Conservation (phyloP, 2,888 invertebrate species). For the Stictocephala bisonia region DNA sequence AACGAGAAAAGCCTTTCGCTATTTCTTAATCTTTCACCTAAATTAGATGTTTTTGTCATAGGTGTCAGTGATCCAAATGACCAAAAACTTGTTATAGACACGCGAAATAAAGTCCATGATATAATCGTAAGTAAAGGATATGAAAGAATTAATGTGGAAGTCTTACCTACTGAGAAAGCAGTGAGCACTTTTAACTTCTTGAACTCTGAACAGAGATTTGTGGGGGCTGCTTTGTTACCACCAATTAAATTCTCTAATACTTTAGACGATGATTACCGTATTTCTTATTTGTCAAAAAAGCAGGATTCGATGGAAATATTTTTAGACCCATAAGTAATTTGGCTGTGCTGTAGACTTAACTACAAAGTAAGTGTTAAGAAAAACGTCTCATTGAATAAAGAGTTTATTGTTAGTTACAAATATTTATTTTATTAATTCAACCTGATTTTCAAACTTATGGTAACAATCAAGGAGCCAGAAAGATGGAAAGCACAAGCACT, state of each 20-base stretch:
- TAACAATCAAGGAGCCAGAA: too few species aligned
- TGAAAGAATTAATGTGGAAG: conserved; percentile 78
- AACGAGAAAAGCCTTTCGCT: conserved; percentile 80
- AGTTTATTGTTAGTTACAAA: too few species aligned
- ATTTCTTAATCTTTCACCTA: conserved; percentile 85
- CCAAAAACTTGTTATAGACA: background rate
- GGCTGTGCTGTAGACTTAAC: too few species aligned
- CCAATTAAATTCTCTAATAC: conserved; percentile 68
- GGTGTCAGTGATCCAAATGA: conserved; percentile 24
- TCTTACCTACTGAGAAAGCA: conserved; percentile 85
- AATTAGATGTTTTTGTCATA: conserved; percentile 78
- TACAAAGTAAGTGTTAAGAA: too few species aligned
- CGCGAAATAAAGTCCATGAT: background rate
- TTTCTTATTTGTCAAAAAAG: background rate
- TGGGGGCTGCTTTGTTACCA: conserved; percentile 78
- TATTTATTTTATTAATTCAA: too few species aligned
- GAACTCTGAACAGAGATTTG: conserved; percentile 79
- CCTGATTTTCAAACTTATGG: too few species aligned
- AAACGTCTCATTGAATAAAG: too few species aligned
- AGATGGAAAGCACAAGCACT: too few species aligned
- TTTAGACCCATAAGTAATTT: too few species aligned
- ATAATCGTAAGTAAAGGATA: background rate
- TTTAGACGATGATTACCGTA: conserved; percentile 68
- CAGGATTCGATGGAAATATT: too few species aligned
- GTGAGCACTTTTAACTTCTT: conserved; percentile 93